phyloP scores from a whole-genome alignment of 2,113 vertebrate genomes.

The Phrynocephalus versicolor region DNA sequence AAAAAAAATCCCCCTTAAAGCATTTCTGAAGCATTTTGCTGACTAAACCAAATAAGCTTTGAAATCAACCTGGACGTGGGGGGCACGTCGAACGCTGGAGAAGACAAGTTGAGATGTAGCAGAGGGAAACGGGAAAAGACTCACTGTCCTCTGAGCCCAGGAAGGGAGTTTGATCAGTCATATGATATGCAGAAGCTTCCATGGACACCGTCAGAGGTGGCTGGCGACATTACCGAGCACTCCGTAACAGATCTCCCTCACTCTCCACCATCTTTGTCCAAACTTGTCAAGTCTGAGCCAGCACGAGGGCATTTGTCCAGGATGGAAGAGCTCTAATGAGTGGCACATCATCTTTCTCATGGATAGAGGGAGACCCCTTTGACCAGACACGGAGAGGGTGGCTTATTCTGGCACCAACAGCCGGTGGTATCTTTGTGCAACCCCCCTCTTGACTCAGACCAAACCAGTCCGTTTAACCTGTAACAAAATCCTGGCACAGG shows the following conservation, averaged over 20 bases:
- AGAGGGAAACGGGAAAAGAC: background rate
- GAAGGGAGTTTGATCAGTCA: fast-evolving
- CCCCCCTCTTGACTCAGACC: too few species aligned
- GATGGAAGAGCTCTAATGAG: too few species aligned
- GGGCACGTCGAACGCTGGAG: fast-evolving
- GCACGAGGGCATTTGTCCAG: background rate
- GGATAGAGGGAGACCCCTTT: background rate
- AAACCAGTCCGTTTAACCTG: too few species aligned
- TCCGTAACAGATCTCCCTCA: too few species aligned
- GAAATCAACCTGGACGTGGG: background rate
- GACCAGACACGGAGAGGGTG: too few species aligned
- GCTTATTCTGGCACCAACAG: background rate
- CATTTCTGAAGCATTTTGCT: background rate
- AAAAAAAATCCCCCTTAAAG: slow-evolving; percentile 10
- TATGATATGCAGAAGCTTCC: fast-evolving
- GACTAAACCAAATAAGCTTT: fast-evolving
- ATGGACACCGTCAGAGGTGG: background rate
- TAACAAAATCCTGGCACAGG: too few species aligned
- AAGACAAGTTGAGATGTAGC: fast-evolving
- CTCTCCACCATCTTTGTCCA: background rate
- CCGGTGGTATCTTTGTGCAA: background rate
- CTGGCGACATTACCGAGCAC: background rate
- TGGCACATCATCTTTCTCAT: background rate
- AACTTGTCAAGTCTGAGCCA: background rate
- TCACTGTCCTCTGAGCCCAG: fast-evolving